phyloP scores from a whole-genome alignment of 2,113 vertebrate species.

The Thomomys bottae region DNA sequence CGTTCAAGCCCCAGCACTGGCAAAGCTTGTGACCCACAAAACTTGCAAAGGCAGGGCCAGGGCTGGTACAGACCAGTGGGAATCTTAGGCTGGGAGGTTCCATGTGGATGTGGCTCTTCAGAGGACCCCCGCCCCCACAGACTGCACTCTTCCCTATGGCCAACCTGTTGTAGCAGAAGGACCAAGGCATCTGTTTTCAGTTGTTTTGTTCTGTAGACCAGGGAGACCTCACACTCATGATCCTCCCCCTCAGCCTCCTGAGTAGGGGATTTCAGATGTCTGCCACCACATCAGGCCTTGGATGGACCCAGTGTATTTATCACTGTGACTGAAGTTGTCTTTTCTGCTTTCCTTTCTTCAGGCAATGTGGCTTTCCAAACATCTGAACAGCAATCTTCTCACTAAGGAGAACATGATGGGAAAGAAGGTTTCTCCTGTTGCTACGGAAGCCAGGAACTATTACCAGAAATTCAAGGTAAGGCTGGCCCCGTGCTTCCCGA shows the following conservation, averaged over 20 bases:
- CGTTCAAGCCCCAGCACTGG: too few species aligned
- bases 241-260: neutral
- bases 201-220: neutral
- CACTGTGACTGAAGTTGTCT: neutral
- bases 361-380: constrained; percentile 89
- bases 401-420: constrained; percentile 81
- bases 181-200: neutral
- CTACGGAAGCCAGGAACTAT: constrained; percentile 51
- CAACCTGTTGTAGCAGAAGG: neutral
- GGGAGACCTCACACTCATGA: neutral
- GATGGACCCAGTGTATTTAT: neutral
- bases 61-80: fast-evolving
- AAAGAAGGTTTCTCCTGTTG: constrained; percentile 59
- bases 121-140: neutral
- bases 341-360: constrained; percentile 53
- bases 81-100: neutral
- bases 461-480: constrained; percentile 82
- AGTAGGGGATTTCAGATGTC: too few species aligned
- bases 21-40: neutral
- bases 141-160: too few species aligned
- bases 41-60: neutral
- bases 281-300: neutral
- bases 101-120: neutral
- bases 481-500: neutral
- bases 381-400: constrained; percentile 80